A percentile compares a stretch with the other conserved stretches of the same genome.
Evolutionary conservation across 2,797 vertebrate genomes (phyloP).

Genomic region (Periparus ater): DNA sequence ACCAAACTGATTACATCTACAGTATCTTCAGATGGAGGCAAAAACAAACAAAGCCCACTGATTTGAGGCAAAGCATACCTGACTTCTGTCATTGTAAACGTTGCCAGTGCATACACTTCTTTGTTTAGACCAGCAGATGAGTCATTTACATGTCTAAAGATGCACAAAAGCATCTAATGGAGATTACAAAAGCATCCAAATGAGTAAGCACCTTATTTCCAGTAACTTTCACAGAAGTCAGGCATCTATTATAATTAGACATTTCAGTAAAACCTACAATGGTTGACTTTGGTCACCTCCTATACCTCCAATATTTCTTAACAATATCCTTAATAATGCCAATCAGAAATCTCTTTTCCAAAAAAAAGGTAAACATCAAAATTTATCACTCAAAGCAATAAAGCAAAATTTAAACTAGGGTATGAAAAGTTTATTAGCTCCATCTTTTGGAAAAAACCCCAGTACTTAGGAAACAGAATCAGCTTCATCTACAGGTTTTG

Average conservation of each 20-base stretch:
- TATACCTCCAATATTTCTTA: neutral
- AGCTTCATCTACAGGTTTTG: neutral
- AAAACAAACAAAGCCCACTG: neutral
- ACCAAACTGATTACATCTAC: constrained; percentile 14
- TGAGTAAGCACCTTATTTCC: neutral
- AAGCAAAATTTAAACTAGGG: neutral
- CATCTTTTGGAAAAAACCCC: neutral
- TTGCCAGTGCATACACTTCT: neutral
- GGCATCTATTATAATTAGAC: neutral
- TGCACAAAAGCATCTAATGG: neutral
- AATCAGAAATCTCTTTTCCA: constrained; percentile 21
- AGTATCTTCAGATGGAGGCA: neutral
- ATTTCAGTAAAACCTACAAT: neutral
- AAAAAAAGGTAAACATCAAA: constrained; percentile 27
- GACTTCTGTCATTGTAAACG: neutral
- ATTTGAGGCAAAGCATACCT: neutral
- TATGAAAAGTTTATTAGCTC: neutral
- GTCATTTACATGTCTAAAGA: neutral
- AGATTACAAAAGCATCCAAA: neutral
- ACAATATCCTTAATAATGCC: neutral
- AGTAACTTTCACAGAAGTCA: neutral
- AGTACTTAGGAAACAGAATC: neutral
- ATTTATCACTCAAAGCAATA: constrained; percentile 35
- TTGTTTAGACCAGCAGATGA: neutral
- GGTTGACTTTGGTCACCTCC: neutral